A percentile compares a stretch with the other conserved stretches of the same genome.
Evolutionary conservation across 2,888 invertebrate species (phyloP).

Genomic region (Notodonta dromedarius): DNA sequence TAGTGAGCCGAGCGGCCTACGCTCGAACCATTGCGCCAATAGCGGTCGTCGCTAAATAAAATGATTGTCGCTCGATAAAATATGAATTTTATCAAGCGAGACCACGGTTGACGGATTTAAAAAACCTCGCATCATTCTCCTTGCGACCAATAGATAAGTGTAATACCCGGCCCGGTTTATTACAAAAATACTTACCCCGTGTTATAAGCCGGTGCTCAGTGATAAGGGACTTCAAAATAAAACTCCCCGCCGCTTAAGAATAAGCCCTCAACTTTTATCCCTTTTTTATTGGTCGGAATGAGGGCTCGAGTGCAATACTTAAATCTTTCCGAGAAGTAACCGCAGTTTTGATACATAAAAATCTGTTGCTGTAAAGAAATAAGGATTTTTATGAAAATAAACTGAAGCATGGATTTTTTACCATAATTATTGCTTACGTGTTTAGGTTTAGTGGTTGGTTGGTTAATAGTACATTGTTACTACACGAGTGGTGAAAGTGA

Average conservation of each 20-base stretch:
- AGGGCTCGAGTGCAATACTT: slow-evolving; percentile 2
- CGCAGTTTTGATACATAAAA: slow-evolving; percentile 6
- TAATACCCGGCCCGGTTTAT: slow-evolving; percentile 9
- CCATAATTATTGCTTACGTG: too few relatives aligned
- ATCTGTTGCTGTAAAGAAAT: neutral
- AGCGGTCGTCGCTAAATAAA: too few relatives aligned
- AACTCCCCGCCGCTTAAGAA: slow-evolving; percentile 8
- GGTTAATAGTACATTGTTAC: too few relatives aligned
- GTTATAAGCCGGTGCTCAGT: slow-evolving; percentile 14
- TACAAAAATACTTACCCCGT: slow-evolving; percentile 9
- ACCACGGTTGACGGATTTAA: neutral
- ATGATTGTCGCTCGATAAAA: too few relatives aligned
- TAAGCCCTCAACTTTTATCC: slow-evolving; percentile 11
- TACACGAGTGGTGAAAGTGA: too few relatives aligned
- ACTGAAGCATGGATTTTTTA: too few relatives aligned
- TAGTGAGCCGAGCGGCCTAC: too few relatives aligned
- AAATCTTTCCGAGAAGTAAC: neutral
- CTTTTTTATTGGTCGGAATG: slow-evolving; percentile 13
- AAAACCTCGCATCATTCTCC: slow-evolving; percentile 5
- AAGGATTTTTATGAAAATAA: neutral
- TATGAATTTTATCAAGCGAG: too few relatives aligned
- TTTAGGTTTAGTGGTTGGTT: too few relatives aligned
- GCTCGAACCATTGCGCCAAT: too few relatives aligned
- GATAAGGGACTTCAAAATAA: slow-evolving; percentile 17
- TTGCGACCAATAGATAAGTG: slow-evolving; percentile 1